Evolutionary conservation across 2,888 invertebrate species (phyloP).

Genomic region (Parnassius smintheus): DNA sequence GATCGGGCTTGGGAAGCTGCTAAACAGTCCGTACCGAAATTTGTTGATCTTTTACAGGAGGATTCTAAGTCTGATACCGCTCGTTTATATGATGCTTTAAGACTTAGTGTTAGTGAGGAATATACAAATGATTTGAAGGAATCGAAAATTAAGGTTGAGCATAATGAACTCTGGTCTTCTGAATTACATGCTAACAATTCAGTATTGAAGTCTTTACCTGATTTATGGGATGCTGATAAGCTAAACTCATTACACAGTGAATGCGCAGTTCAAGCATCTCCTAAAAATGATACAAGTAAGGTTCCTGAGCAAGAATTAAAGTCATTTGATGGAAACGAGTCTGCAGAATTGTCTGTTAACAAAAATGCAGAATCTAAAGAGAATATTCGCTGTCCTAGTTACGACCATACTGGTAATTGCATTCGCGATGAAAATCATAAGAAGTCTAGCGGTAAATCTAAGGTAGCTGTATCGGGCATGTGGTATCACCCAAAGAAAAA

Average conservation of each 20-base stretch:
- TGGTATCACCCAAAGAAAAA: slow-evolving; percentile 77
- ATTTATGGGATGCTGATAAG: slow-evolving; percentile 49
- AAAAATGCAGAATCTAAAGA: slow-evolving; percentile 58
- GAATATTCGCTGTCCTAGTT: slow-evolving; percentile 56
- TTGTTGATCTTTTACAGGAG: slow-evolving; percentile 74
- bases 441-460: slow-evolving; percentile 56
- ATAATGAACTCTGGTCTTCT: slow-evolving; percentile 50
- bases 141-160: slow-evolving; percentile 49
- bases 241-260: slow-evolving; percentile 43
- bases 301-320: slow-evolving; percentile 48
- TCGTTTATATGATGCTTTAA: slow-evolving; percentile 71
- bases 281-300: slow-evolving; percentile 45
- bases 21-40: slow-evolving; percentile 72
- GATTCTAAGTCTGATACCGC: slow-evolving; percentile 73
- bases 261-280: slow-evolving; percentile 37
- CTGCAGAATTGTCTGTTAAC: slow-evolving; percentile 41
- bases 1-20: slow-evolving; percentile 78
- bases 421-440: slow-evolving; percentile 65
- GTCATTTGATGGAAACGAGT: slow-evolving; percentile 48
- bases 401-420: slow-evolving; percentile 68
- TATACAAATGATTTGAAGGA: slow-evolving; percentile 60
- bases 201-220: slow-evolving; percentile 53
- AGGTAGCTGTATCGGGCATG: slow-evolving; percentile 63
- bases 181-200: slow-evolving; percentile 49
- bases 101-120: slow-evolving; percentile 59